Percentiles rank a stretch among this genome's conserved stretches.
phyloP scores from a whole-genome alignment of 2,888 invertebrate species.

The Mythimna lalbum region DNA sequence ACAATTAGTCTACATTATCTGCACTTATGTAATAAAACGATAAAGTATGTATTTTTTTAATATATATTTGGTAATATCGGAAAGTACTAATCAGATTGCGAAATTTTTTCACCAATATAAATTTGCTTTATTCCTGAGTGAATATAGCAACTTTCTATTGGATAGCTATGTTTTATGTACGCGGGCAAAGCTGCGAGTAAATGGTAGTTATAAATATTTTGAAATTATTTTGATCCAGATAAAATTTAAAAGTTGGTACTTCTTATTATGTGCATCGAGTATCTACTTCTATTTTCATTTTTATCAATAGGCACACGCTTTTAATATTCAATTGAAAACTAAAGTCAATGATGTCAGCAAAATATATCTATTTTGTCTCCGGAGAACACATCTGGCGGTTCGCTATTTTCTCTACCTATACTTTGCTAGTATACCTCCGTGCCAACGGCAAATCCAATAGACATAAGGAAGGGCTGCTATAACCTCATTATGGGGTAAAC shows the following conservation, averaged over 20 bases:
- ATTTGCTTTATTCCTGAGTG: no score
- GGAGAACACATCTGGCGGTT: constrained; percentile 11
- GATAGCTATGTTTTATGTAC: no score
- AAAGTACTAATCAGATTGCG: no score
- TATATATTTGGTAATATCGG: no score
- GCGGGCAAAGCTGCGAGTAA: no score
- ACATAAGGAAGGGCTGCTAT: constrained; percentile 46
- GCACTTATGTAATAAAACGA: no score
- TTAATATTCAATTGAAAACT: background rate
- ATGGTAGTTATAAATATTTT: background rate
- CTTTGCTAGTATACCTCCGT: constrained; percentile 27
- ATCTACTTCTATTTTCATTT: background rate
- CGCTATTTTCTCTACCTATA: constrained; percentile 17
- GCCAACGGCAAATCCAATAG: constrained; percentile 56
- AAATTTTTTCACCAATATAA: no score
- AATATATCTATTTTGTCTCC: constrained; percentile 13
- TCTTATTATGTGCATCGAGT: background rate
- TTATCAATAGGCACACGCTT: background rate
- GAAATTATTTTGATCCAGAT: background rate
- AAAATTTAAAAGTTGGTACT: background rate
- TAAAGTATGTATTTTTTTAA: no score
- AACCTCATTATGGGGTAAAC: constrained; percentile 61
- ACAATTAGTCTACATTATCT: no score
- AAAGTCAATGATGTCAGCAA: background rate
- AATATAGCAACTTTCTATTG: no score